Base-by-base conservation (phyloP, 64 coral and sea anemone species). In the Montipora capricornis region DNA sequence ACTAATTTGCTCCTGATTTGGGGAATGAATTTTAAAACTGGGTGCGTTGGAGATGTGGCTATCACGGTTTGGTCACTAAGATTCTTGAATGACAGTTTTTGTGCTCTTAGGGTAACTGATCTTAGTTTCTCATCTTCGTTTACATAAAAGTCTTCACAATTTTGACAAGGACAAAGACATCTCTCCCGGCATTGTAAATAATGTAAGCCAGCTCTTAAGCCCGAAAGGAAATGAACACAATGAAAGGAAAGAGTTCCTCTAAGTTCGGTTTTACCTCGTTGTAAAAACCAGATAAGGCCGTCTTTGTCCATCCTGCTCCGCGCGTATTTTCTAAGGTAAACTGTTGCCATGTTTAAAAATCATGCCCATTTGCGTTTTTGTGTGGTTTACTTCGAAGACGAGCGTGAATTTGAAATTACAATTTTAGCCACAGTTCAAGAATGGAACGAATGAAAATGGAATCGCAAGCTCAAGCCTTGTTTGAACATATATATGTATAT, bases 51-150 rank as follows among this genome's bases (percentile, higher is more conserved):
- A 86, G 48, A 50, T 49, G 11, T 14, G 14, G 20, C 20, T 17
- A 50, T 50, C 15, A 57, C 11, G 11, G 6, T 73, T 86, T 86
- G 49, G 64, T 86, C 47, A 84, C 68, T 84, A 9, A 84, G 60
- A 84, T 84, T 84, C 44, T 9, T 12, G 4, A 69, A 1, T 84
- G 60, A 67, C 60, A 84, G 29, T 46, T 67, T 47, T 68, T 47
- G 8, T 20, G 24, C 51, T 58, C 55, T 24, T 6, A 19, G 29
- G 11, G 79, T 20, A 67, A 70, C 64, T 5, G 17, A 48, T 48
- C 2, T 11, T 20, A 85, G 45, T 48, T 45, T 82, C 37, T 51
- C 57, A 84, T 47, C 12, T 20, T 47, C 66, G 82, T 85, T 69
- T 69, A 49, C 62, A 22, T 49, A 12, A n/a, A 20, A 26, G 61